Evolutionary conservation across 2,888 invertebrate species (phyloP).

Genomic region (Pammene aurita): DNA sequence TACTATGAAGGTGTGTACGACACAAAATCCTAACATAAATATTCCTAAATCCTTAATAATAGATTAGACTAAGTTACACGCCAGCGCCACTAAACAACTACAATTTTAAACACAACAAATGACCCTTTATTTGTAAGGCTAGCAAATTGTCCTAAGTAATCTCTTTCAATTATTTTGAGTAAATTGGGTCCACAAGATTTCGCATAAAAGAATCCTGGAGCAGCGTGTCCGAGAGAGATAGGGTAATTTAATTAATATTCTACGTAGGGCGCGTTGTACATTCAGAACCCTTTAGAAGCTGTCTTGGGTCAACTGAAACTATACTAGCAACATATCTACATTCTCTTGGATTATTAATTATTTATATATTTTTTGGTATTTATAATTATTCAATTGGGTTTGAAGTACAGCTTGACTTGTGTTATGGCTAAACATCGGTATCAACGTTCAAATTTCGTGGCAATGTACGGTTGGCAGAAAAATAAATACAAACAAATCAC

Average conservation of each 20-base stretch:
- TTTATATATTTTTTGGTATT: neutral
- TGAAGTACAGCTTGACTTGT: too few species aligned
- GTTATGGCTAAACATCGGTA: too few species aligned
- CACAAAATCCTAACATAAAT: neutral
- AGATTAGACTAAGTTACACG: slow-evolving; percentile 3
- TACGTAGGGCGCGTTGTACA: slow-evolving; percentile 41
- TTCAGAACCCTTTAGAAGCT: slow-evolving; percentile 44
- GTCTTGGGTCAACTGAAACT: slow-evolving; percentile 44
- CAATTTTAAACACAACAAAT: slow-evolving; percentile 25
- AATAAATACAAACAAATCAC: too few species aligned
- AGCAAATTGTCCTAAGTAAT: slow-evolving; percentile 41
- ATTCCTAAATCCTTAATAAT: neutral
- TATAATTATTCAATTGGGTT: neutral
- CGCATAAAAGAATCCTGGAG: slow-evolving; percentile 44
- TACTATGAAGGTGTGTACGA: neutral
- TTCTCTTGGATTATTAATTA: slow-evolving; percentile 16
- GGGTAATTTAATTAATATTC: slow-evolving; percentile 48
- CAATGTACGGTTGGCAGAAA: too few species aligned
- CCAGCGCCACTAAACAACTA: slow-evolving; percentile 15
- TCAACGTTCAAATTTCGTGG: too few species aligned
- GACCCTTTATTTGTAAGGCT: slow-evolving; percentile 37
- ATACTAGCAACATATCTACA: slow-evolving; percentile 35
- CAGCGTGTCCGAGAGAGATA: slow-evolving; percentile 45
- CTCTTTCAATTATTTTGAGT: slow-evolving; percentile 44
- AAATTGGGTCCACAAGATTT: slow-evolving; percentile 44